phyloP scores from a whole-genome alignment of 2,113 vertebrate genomes.

The Microtus pennsylvanicus region DNA sequence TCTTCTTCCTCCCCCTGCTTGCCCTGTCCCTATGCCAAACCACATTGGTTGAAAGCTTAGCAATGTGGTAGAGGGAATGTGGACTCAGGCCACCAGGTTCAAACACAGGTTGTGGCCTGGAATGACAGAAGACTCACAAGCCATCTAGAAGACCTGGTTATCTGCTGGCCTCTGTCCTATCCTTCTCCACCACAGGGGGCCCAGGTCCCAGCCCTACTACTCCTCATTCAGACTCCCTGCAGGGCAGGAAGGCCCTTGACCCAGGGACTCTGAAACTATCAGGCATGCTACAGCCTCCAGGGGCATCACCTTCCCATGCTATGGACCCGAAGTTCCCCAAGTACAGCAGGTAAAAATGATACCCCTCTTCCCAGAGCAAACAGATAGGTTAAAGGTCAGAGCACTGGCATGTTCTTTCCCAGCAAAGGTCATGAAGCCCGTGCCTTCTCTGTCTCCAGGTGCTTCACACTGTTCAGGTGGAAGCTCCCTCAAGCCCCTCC shows the following conservation, averaged over 20 bases:
- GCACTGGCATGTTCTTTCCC: rapidly evolving
- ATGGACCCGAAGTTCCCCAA: not conserved
- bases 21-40: not conserved
- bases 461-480: too few relatives aligned
- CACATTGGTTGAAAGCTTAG: not conserved
- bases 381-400: not conserved
- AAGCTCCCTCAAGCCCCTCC: too few relatives aligned
- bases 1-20: not conserved
- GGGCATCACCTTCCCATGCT: not conserved
- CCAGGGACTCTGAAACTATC: not conserved
- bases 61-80: rapidly evolving
- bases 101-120: not conserved
- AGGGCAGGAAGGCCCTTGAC: not conserved
- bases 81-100: not conserved
- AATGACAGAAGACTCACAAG: not conserved
- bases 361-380: not conserved
- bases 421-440: rapidly evolving
- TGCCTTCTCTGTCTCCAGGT: not conserved
- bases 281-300: not conserved
- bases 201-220: not conserved
- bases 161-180: not conserved
- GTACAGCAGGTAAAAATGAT: not conserved
- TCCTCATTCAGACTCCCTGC: not conserved
- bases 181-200: not conserved
- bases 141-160: not conserved